phyloP scores from a whole-genome alignment of 2,797 vertebrate genomes.

The Toxotes lorentzi region DNA sequence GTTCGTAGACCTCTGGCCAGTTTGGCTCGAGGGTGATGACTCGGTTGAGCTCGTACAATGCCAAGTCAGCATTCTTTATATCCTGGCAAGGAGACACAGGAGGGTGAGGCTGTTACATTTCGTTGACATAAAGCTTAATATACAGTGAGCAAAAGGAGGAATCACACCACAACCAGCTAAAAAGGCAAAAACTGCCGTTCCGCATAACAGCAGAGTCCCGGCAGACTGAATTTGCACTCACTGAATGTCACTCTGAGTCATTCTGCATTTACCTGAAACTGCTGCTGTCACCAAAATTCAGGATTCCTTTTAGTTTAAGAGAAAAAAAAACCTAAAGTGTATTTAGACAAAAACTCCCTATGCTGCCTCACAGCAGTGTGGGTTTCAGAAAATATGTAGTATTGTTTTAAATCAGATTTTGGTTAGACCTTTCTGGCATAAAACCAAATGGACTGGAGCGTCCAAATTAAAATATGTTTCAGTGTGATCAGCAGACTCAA shows the following conservation, averaged over 20 bases:
- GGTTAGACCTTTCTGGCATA: neutral
- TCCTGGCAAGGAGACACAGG: slow-evolving; percentile 83
- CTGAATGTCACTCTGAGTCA: slow-evolving; percentile 36
- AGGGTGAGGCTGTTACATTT: slow-evolving; percentile 3
- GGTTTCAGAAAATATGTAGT: neutral
- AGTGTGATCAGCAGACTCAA: neutral
- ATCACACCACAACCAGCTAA: neutral
- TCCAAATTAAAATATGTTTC: neutral
- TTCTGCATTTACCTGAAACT: slow-evolving; percentile 37
- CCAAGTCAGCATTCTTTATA: slow-evolving; percentile 96
- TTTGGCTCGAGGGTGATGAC: slow-evolving; percentile 93
- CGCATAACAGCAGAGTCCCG: slow-evolving; percentile 9
- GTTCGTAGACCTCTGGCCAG: slow-evolving; percentile 95
- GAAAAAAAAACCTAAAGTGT: neutral
- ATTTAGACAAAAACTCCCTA: neutral
- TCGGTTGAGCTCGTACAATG: slow-evolving; percentile 94
- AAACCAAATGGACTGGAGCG: too few species aligned
- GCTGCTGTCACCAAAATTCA: slow-evolving; percentile 33
- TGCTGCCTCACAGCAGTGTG: neutral
- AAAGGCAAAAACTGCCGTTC: neutral
- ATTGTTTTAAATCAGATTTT: neutral
- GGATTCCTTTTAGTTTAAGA: slow-evolving; percentile 7
- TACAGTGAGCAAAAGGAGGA: neutral
- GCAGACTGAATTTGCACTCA: slow-evolving; percentile 16
- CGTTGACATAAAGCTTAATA: slow-evolving; percentile 1